Conservation (phyloP, 2,113 vertebrate species). For the Phaetusa simplex region DNA sequence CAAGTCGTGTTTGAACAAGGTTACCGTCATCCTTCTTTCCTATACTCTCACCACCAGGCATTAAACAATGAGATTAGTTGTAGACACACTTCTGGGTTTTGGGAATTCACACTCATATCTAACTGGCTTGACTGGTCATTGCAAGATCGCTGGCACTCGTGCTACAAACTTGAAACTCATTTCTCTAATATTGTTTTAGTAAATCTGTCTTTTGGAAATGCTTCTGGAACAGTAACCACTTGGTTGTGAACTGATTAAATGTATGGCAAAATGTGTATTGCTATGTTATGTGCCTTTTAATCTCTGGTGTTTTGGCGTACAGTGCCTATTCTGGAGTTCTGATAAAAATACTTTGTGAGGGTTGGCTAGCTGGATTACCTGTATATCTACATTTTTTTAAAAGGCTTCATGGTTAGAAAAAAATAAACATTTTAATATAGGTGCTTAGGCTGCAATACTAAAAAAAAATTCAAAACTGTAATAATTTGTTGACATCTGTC, state of each 20-base stretch:
- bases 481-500: neutral
- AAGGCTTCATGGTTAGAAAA: neutral
- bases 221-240: neutral
- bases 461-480: neutral
- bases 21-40: neutral
- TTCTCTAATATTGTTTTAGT: neutral
- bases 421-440: neutral
- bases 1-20: neutral
- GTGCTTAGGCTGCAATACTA: neutral
- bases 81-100: neutral
- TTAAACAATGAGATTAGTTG: neutral
- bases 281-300: neutral
- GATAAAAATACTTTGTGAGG: neutral
- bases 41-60: neutral
- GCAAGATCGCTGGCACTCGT: neutral
- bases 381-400: neutral
- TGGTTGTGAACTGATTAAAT: rapidly evolving
- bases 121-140: neutral
- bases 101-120: neutral
- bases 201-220: neutral
- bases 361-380: neutral
- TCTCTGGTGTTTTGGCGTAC: neutral
- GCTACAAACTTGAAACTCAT: neutral
- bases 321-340: neutral
- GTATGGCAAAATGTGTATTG: neutral